Evolutionary conservation across 2,113 vertebrate genomes (phyloP).

Genomic region (Lampris incognitus): DNA sequence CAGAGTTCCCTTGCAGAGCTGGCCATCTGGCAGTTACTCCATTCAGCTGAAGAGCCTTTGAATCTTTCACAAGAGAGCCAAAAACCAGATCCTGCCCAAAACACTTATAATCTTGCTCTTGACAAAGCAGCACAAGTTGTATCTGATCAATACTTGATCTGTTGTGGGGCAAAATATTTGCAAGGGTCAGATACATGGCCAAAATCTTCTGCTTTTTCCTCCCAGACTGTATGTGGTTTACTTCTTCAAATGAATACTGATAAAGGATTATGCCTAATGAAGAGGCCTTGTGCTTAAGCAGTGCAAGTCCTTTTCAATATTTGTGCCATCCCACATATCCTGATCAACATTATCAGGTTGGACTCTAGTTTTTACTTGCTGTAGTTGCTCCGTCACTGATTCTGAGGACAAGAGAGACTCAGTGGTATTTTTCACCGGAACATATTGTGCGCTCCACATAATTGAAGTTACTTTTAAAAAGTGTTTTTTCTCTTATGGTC

Average conservation of each 20-base stretch:
- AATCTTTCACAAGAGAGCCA: slow-evolving; percentile 21
- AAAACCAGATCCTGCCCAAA: slow-evolving; percentile 33
- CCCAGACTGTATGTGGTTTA: slow-evolving; percentile 21
- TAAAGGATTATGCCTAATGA: slow-evolving; percentile 33
- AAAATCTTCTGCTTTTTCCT: slow-evolving; percentile 48
- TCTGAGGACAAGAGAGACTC: background rate
- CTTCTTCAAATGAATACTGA: slow-evolving; percentile 40
- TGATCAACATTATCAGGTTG: slow-evolving; percentile 5
- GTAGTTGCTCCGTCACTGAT: background rate
- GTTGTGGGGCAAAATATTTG: slow-evolving; percentile 33
- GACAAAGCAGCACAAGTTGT: slow-evolving; percentile 32
- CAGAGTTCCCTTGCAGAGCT: slow-evolving; percentile 2
- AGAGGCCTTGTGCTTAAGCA: background rate
- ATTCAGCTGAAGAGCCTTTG: slow-evolving; percentile 23
- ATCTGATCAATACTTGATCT: slow-evolving; percentile 36
- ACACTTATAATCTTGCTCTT: slow-evolving; percentile 28
- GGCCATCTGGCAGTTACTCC: slow-evolving; percentile 21
- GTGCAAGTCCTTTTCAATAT: slow-evolving; percentile 1
- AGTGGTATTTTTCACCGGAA: background rate
- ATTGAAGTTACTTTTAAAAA: slow-evolving; percentile 8
- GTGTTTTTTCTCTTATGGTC: background rate
- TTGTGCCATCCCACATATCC: slow-evolving; percentile 32
- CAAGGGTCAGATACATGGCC: slow-evolving; percentile 31
- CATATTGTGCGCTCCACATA: slow-evolving; percentile 17
- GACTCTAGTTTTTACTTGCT: background rate